Base-by-base conservation (phyloP, 2,797 vertebrate genomes). In the Coendou prehensilis region DNA sequence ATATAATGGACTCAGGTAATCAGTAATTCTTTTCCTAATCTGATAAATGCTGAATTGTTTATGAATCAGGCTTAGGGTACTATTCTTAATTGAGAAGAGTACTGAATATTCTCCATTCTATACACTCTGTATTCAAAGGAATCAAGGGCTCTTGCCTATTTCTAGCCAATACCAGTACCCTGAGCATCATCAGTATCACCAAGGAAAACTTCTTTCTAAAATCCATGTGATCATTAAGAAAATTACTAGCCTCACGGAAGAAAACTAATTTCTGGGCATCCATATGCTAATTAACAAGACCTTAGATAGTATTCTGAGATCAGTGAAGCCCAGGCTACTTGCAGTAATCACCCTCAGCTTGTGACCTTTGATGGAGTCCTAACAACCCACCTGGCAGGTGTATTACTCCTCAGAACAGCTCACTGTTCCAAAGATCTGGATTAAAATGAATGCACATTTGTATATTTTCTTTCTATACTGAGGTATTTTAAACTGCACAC, bases 151-250 rank as follows among this genome's bases (percentile, higher is more conserved):
- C 52, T 95, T 28, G 14, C 1, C 26, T 71, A 54, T 89, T 95
- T 89, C 37, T 86, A 87, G 73, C 4, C 50, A 91, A 82, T 28
- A 7, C 7, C 59, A 78, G 89, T 78, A 90, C 3, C 10, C 33
- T 87, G 15, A 96, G 22, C 37, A 92, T 54, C 75, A 47, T 59
- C 78, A 92, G 52, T 30, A 17, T 91, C 47, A 73, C 6, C 37
- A 75, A 1, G 20, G 67, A 85, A 86, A 87, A 61, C 30, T n/a
- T 52, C 92, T 93, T 87, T 95, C 23, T 90, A 47, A 97, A 95
- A 90, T 86, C 63, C n/a, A 88, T 56, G 76, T 50, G 50, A 67
- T 63, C 64, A 90, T 73, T 92, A 92, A 78, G 28, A 82, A 96
- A 97, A 85, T 52, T 87, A 37, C 22, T 75, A 83, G 10, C 54